Base-by-base conservation (phyloP, 2,797 vertebrate species). In the Schizopygopsis pylzovi region DNA sequence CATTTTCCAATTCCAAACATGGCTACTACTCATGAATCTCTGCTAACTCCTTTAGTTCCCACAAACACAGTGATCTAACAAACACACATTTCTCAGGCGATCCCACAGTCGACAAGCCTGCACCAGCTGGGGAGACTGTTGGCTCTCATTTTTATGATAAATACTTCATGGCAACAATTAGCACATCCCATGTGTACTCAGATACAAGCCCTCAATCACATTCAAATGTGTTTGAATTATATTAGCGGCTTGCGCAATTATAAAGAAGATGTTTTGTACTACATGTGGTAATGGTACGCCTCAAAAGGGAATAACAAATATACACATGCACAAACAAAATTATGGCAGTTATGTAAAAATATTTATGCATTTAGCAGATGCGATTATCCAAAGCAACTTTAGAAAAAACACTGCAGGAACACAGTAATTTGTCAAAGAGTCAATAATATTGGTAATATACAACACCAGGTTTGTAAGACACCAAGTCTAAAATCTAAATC, bases 151-250 rank as follows among this genome's bases (percentile, higher is more conserved):
- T 82, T 83, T 82, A 65, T 87, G 82, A 85, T 87, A 88, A 88
- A 83, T 71, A 76, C 87, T 54, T 79, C 71, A 85, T 85, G 80
- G 76, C 71, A 72, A 88, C 86, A 88, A 90, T 90, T 87, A 88
- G 80, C 65, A 61, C 63, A 76, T 84, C 84, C 86, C 87, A 54
- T 82, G 84, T 28, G 84, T 81, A 90, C 72, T 65, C 81, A 59
- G 78, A 87, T 71, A 84, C 86, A 82, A 90, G 81, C 54, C 81
- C 77, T 84, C 87, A 89, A 87, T 90, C 87, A 86, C 79, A 88
- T 88, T 87, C 86, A 76, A 59, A 83, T 79, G 16, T 77, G 82
- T 81, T 54, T 20, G 54, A 85, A 90, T 85, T 88, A 71, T 43
- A 88, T 88, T 87, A 87, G 49, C 20, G 49, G 72, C 56, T 83